Evolutionary conservation across 2,113 vertebrate genomes (phyloP).

Genomic region (Grammomys surdaster): DNA sequence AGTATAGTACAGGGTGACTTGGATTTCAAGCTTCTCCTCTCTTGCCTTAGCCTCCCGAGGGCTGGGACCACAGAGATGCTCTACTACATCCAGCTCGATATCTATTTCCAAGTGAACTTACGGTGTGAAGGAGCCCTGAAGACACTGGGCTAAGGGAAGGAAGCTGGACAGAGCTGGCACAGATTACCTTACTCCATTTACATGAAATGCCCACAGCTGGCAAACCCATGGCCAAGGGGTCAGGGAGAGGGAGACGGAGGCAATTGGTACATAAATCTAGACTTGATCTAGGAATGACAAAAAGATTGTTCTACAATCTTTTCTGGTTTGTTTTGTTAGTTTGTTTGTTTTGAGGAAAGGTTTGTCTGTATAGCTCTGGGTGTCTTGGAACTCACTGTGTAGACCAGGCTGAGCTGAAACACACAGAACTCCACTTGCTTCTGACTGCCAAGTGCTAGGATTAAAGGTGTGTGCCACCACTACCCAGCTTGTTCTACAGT

Average conservation of each 20-base stretch:
- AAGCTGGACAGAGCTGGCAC: neutral
- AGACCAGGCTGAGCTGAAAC: neutral
- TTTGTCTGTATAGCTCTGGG: neutral
- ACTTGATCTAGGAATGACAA: neutral
- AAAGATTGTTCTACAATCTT: neutral
- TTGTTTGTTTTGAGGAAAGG: neutral
- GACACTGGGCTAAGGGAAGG: neutral
- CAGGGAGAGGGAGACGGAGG: neutral
- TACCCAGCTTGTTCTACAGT: neutral
- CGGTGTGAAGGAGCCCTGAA: neutral
- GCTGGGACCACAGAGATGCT: neutral
- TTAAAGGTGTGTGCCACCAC: neutral
- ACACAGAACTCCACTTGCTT: neutral
- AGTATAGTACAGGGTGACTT: neutral
- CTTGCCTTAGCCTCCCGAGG: neutral
- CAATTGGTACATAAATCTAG: neutral
- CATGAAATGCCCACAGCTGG: neutral
- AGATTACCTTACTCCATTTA: neutral
- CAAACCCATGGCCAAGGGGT: neutral
- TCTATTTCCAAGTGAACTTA: neutral
- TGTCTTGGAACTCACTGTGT: neutral
- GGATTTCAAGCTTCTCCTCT: neutral
- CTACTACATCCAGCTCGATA: neutral
- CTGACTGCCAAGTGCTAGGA: neutral
- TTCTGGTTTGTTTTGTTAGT: neutral